phyloP scores from a whole-genome alignment of 92 coral and sea anemone species.

The Ricordea florida region DNA sequence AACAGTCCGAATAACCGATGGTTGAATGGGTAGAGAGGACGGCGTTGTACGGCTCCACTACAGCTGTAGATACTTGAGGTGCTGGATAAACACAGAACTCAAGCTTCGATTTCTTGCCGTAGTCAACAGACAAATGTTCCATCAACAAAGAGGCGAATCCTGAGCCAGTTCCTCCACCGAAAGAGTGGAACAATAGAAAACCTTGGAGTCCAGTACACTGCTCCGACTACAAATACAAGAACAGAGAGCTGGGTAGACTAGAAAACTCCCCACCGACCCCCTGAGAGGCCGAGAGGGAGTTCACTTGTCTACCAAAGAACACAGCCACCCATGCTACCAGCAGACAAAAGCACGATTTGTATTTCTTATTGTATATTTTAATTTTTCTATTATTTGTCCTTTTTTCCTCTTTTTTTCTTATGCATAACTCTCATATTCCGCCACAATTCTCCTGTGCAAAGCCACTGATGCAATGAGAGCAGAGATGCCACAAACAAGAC shows the following conservation, averaged over 20 bases:
- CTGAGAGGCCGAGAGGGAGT: background rate
- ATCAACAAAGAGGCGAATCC: constrained; percentile 74
- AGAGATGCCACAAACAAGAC: background rate
- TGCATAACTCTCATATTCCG: too few species aligned
- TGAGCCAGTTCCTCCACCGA: constrained; percentile 87
- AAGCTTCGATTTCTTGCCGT: constrained; percentile 81
- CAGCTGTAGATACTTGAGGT: constrained; percentile 76
- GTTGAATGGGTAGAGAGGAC: constrained; percentile 86
- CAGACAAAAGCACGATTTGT: too few species aligned
- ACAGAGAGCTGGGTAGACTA: constrained; percentile 37
- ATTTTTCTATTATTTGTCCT: too few species aligned
- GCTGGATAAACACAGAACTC: constrained; percentile 84
- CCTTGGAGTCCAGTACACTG: constrained; percentile 94
- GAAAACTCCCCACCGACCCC: constrained; percentile 11
- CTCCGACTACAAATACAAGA: constrained; percentile 53
- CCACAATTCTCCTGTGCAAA: background rate
- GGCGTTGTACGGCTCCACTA: constrained; percentile 86
- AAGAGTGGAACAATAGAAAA: constrained; percentile 76
- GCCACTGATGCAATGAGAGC: constrained; percentile 4
- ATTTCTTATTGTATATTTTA: too few species aligned
- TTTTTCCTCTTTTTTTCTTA: too few species aligned
- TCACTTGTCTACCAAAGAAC: constrained; percentile 22
- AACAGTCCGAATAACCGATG: constrained; percentile 88
- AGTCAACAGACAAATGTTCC: constrained; percentile 73
- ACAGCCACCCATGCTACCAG: background rate